phyloP scores from a whole-genome alignment of 2,797 vertebrate genomes.

The Pipistrellus kuhlii region DNA sequence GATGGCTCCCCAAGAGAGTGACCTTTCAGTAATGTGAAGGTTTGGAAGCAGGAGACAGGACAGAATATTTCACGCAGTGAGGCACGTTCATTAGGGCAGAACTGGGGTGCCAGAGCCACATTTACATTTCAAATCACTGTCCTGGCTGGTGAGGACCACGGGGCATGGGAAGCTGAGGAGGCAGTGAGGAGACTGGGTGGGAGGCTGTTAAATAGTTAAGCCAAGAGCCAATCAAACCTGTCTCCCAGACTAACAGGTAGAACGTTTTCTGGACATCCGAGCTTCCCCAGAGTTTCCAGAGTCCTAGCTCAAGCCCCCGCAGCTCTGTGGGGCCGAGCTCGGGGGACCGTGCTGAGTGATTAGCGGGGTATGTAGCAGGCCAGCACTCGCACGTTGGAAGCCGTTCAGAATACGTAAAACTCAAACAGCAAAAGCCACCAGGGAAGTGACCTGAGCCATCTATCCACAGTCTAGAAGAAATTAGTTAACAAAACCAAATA shows the following conservation, averaged over 20 bases:
- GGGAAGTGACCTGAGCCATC: not conserved
- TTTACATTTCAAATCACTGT: not conserved
- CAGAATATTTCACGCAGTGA: not conserved
- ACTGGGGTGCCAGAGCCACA: not conserved
- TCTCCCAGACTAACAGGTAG: conserved; percentile 42
- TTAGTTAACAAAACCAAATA: conserved; percentile 1
- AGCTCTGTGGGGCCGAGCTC: not conserved
- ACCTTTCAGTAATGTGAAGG: not conserved
- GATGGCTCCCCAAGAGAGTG: not conserved
- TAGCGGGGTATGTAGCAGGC: not conserved
- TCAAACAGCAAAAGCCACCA: not conserved
- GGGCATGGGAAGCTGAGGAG: not conserved
- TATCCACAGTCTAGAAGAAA: conserved; percentile 14
- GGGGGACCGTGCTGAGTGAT: not conserved
- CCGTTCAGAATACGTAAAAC: not conserved
- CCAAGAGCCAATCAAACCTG: conserved; percentile 9
- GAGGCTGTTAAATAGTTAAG: not conserved
- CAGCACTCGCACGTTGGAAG: not conserved
- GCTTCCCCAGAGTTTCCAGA: conserved; percentile 10
- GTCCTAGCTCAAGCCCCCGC: not conserved
- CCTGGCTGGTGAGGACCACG: not conserved
- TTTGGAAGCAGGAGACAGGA: not conserved
- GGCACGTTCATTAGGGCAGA: not conserved
- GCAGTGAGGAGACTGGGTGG: not conserved
- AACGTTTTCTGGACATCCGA: not conserved